Evolutionary conservation across 2,888 invertebrate species (phyloP).

Genomic region (Orthosia gothica): DNA sequence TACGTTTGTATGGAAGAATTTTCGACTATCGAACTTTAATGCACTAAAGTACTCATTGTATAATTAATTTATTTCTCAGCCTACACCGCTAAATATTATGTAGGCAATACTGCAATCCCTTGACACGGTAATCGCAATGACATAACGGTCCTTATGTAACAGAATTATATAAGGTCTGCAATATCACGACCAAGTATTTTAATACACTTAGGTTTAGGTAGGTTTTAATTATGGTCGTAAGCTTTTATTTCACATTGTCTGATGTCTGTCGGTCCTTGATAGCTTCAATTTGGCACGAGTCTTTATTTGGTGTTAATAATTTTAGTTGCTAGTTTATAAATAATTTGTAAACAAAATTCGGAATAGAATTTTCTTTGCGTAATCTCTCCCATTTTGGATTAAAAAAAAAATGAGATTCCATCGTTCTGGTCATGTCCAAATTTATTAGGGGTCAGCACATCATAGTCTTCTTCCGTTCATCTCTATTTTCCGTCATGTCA

Average conservation of each 20-base stretch:
- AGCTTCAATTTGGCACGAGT: not conserved
- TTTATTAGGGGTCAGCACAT: too few relatives aligned
- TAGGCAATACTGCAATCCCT: slow-evolving; percentile 40
- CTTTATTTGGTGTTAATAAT: slow-evolving; percentile 6
- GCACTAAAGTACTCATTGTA: not conserved
- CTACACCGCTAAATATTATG: slow-evolving; percentile 17
- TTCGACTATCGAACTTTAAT: too few relatives aligned
- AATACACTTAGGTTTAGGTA: slow-evolving; percentile 1
- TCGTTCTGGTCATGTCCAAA: too few relatives aligned
- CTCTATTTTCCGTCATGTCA: too few relatives aligned
- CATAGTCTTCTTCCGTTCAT: too few relatives aligned
- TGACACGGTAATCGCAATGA: slow-evolving; percentile 57
- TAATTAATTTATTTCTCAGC: slow-evolving; percentile 20
- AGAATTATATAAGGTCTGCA: slow-evolving; percentile 37
- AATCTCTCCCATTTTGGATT: too few relatives aligned
- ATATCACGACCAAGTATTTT: slow-evolving; percentile 43
- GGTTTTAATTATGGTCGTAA: slow-evolving; percentile 21
- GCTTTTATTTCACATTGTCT: slow-evolving; percentile 22
- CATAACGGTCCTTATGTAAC: slow-evolving; percentile 52
- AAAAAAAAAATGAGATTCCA: too few relatives aligned
- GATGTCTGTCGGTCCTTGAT: not conserved
- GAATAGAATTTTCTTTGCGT: too few relatives aligned
- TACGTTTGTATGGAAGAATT: too few relatives aligned
- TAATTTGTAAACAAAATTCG: not conserved
- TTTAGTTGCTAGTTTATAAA: not conserved